Evolutionary conservation across 2,797 vertebrate genomes (phyloP).

Genomic region (Vespertilio murinus): DNA sequence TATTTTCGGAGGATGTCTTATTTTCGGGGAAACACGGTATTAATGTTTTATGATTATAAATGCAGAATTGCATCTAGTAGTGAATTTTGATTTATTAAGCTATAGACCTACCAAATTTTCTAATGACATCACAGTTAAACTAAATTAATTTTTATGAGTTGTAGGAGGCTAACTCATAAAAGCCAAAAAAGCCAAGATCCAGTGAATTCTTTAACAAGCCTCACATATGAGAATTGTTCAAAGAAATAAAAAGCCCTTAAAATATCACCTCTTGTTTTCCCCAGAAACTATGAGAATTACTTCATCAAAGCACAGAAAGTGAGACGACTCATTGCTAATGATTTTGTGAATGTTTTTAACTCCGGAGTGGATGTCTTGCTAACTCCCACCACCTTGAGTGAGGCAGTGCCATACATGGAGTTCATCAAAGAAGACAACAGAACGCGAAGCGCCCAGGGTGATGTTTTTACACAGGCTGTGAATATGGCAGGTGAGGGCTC

Average conservation of each 20-base stretch:
- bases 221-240: not conserved
- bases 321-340: slow-evolving; percentile 92
- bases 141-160: slow-evolving; percentile 9
- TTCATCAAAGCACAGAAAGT: slow-evolving; percentile 96
- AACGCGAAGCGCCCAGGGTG: slow-evolving; percentile 93
- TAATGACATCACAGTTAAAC: not conserved
- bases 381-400: slow-evolving; percentile 92
- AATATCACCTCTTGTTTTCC: not conserved
- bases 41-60: slow-evolving; percentile 7
- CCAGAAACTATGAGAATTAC: slow-evolving; percentile 94
- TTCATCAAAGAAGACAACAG: slow-evolving; percentile 95
- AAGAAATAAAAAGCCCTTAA: slow-evolving; percentile 34
- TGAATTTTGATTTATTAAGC: slow-evolving; percentile 36
- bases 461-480: slow-evolving; percentile 94
- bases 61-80: not conserved
- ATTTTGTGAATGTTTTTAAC: slow-evolving; percentile 90
- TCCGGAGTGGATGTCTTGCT: slow-evolving; percentile 92
- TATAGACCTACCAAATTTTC: not conserved
- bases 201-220: not conserved
- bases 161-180: not conserved
- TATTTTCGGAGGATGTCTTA: too few relatives aligned
- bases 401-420: slow-evolving; percentile 86
- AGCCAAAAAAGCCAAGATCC: not conserved
- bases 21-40: too few relatives aligned
- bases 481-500: slow-evolving; percentile 93